phyloP scores from a whole-genome alignment of 2,888 invertebrate genomes.

The Malacosoma neustria region DNA sequence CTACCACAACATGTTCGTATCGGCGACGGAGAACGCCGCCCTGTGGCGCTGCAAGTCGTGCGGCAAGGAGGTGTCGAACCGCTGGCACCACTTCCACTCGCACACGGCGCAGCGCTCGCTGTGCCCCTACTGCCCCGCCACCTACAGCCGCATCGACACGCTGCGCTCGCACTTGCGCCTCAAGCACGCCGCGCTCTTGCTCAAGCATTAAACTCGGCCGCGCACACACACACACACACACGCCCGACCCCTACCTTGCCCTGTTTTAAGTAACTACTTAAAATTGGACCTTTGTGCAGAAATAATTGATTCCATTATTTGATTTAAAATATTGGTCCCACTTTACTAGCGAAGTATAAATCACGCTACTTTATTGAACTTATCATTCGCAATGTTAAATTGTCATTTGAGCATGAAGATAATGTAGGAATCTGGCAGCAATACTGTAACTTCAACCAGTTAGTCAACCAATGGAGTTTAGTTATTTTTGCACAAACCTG shows the following conservation, averaged over 20 bases:
- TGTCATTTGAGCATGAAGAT: too few species aligned
- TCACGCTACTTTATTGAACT: too few species aligned
- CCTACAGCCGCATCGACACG: conserved; percentile 91
- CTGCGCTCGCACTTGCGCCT: conserved; percentile 86
- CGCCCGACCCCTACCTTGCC: conserved; percentile 23
- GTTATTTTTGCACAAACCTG: too few species aligned
- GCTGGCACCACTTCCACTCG: conserved; percentile 92
- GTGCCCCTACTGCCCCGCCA: conserved; percentile 90
- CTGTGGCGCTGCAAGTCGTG: conserved; percentile 88
- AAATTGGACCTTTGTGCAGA: conserved; percentile 2
- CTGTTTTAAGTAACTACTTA: conserved; percentile 4
- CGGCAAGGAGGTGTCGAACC: conserved; percentile 90
- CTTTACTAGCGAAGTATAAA: too few species aligned
- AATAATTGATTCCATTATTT: too few species aligned
- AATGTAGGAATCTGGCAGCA: too few species aligned
- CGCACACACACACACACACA: conserved; percentile 7
- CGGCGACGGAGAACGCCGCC: conserved; percentile 80
- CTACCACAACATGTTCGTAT: conserved; percentile 90
- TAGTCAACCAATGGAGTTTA: too few species aligned
- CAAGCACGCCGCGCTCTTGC: conserved; percentile 78
- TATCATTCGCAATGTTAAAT: too few species aligned
- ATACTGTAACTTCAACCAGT: too few species aligned
- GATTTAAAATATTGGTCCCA: conserved; percentile 1
- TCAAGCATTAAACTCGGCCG: conserved; percentile 48
- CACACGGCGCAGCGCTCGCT: conserved; percentile 86